phyloP scores from a whole-genome alignment of 2,888 invertebrate species.

The Oscheius sp. region DNA sequence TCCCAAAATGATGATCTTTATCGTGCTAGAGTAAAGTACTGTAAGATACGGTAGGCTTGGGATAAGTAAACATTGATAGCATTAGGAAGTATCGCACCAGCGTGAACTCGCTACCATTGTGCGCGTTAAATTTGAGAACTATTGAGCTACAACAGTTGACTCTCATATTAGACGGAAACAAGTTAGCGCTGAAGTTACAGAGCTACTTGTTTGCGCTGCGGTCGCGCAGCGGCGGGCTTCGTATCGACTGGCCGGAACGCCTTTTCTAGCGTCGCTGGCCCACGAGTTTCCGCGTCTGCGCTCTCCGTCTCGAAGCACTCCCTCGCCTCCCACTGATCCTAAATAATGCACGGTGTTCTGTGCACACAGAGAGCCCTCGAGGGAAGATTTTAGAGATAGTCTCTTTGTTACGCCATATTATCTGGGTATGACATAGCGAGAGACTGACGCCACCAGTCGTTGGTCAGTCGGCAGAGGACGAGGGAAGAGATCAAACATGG shows the following conservation, averaged over 20 bases:
- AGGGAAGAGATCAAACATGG: conserved; percentile 25
- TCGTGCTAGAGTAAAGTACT: too few relatives aligned
- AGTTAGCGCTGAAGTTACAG: conserved; percentile 29
- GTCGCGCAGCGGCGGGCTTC: conserved; percentile 34
- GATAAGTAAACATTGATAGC: too few relatives aligned
- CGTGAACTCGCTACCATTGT: too few relatives aligned
- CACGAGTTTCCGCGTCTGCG: conserved; percentile 35
- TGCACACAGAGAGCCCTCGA: conserved; percentile 30
- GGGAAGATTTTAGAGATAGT: conserved; percentile 25
- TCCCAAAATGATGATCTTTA: too few relatives aligned
- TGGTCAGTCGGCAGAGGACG: neutral
- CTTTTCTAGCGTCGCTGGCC: conserved; percentile 36
- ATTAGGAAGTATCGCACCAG: too few relatives aligned
- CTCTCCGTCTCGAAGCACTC: conserved; percentile 33
- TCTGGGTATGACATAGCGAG: neutral
- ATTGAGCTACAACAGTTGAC: conserved; percentile 24
- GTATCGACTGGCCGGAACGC: conserved; percentile 36
- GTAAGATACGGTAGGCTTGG: too few relatives aligned
- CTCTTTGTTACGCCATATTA: neutral
- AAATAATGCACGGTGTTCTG: conserved; percentile 37
- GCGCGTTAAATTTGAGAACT: too few relatives aligned
- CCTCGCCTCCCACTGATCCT: conserved; percentile 37
- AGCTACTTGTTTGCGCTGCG: conserved; percentile 32
- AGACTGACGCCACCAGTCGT: neutral
- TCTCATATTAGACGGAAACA: conserved; percentile 7